Evolutionary conservation across 2,113 vertebrate species (phyloP).

Genomic region (Proterorhinus semilunaris): DNA sequence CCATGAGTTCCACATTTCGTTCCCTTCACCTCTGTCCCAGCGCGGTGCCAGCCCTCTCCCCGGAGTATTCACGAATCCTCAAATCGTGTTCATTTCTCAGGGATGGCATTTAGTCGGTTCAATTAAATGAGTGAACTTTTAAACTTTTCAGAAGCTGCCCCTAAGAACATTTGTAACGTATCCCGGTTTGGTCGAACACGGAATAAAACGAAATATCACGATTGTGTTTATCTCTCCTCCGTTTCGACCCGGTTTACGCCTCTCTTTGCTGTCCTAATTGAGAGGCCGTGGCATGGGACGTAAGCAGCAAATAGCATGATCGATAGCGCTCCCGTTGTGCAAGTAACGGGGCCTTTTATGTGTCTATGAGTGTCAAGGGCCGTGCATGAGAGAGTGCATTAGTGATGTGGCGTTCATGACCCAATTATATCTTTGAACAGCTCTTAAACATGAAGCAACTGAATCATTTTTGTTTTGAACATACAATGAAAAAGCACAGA

Average conservation of each 20-base stretch:
- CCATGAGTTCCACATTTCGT: neutral
- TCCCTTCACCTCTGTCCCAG: neutral
- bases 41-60: neutral
- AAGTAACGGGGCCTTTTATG: constrained; percentile 36
- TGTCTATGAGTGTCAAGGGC: constrained; percentile 36
- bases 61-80: neutral
- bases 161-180: neutral
- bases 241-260: constrained; percentile 40
- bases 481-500: too few species aligned
- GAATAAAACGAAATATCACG: neutral
- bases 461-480: too few species aligned
- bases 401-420: neutral
- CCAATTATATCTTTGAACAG: too few species aligned
- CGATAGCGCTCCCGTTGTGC: constrained; percentile 68
- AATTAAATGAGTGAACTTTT: constrained; percentile 11
- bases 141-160: constrained; percentile 1
- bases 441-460: too few species aligned
- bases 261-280: constrained; percentile 60
- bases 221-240: constrained; percentile 20
- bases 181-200: neutral
- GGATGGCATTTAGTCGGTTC: constrained; percentile 5
- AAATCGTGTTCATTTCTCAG: neutral
- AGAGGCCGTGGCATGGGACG: constrained; percentile 69
- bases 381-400: neutral
- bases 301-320: constrained; percentile 65